Evolutionary conservation across 2,113 vertebrate genomes (phyloP).

Genomic region (Antennarius striatus): DNA sequence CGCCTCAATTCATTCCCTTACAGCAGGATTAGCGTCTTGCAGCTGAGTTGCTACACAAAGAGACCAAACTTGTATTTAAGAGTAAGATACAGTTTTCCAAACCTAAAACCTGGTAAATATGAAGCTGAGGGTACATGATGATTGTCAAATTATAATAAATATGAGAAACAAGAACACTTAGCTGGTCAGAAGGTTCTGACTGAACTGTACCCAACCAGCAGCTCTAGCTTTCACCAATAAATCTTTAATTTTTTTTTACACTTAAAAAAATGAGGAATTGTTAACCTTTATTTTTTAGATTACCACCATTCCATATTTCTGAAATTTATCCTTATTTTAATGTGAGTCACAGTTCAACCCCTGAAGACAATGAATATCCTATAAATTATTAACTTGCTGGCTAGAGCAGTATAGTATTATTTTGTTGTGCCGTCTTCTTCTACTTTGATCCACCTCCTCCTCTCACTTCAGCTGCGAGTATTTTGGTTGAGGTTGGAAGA

Average conservation of each 20-base stretch:
- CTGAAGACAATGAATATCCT: background rate
- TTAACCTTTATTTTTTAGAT: background rate
- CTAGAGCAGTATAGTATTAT: background rate
- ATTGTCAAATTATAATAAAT: no score
- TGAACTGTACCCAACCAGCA: no score
- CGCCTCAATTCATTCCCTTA: constrained; percentile 57
- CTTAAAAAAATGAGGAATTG: background rate
- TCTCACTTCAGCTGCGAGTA: constrained; percentile 10
- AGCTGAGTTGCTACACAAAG: constrained; percentile 27
- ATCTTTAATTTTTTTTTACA: no score
- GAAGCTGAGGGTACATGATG: no score
- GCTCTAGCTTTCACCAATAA: background rate
- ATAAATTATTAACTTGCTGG: background rate
- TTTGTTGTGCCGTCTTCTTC: background rate
- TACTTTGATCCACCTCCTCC: background rate
- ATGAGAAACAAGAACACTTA: no score
- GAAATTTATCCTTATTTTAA: background rate
- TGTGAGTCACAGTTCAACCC: no score
- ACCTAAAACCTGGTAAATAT: no score
- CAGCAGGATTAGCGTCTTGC: constrained; percentile 56
- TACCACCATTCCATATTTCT: background rate
- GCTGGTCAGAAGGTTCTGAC: no score
- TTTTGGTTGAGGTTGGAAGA: background rate
- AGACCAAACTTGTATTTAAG: no score
- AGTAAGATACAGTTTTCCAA: no score